Percentiles rank a stretch among this genome's conserved stretches.
Evolutionary conservation across 2,113 vertebrate genomes (phyloP).

Genomic region (Apodemus speciosus): DNA sequence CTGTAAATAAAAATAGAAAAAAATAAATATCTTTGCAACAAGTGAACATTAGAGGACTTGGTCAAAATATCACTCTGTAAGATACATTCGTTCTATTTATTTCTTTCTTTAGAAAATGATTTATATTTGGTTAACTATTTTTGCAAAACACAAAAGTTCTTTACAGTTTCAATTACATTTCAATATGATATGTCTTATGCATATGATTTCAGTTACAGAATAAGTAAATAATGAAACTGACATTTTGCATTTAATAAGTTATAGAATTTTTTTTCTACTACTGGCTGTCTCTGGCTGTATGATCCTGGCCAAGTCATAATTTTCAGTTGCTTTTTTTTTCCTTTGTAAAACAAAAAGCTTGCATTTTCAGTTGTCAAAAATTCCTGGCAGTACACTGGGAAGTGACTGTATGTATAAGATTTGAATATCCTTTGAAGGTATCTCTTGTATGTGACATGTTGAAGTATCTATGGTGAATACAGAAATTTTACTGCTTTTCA

Average conservation of each 20-base stretch:
- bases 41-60: neutral
- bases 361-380: neutral
- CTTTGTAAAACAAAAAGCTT: neutral
- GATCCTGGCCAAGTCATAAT: neutral
- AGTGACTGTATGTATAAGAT: neutral
- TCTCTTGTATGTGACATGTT: neutral
- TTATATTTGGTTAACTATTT: neutral
- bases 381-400: neutral
- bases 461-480: neutral
- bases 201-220: conserved; percentile 36
- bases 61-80: neutral
- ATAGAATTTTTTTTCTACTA: conserved; percentile 7
- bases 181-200: neutral
- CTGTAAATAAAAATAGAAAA: neutral
- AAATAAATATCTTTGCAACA: neutral
- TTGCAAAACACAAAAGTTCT: neutral
- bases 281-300: neutral
- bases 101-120: neutral
- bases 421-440: neutral
- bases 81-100: neutral
- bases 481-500: neutral
- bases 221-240: conserved; percentile 19
- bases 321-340: neutral
- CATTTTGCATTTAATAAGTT: neutral
- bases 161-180: conserved; percentile 34